A percentile compares a stretch with the other conserved stretches of the same genome.
Evolutionary conservation across 2,113 vertebrate species (phyloP).

Genomic region (Phrynocephalus versicolor): DNA sequence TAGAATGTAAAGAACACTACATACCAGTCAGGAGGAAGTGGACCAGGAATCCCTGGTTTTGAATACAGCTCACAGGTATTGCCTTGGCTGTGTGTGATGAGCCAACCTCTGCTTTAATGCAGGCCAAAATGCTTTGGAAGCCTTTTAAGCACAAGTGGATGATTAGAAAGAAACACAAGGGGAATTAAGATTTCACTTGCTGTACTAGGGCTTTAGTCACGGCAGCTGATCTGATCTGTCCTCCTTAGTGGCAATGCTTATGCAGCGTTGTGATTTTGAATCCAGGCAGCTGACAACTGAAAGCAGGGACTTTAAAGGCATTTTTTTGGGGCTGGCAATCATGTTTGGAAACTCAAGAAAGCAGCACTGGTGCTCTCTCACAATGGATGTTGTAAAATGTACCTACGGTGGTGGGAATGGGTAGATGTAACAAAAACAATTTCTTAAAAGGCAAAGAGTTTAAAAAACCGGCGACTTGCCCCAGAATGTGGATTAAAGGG

Average conservation of each 20-base stretch:
- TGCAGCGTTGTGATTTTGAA: background rate
- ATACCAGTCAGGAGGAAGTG: background rate
- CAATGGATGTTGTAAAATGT: too few species aligned
- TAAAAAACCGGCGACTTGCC: too few species aligned
- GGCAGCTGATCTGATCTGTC: background rate
- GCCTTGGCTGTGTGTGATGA: background rate
- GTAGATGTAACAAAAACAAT: too few species aligned
- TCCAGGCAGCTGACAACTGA: background rate
- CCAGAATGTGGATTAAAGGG: too few species aligned
- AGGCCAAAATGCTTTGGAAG: background rate
- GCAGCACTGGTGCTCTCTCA: too few species aligned
- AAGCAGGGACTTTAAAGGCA: too few species aligned
- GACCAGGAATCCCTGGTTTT: background rate
- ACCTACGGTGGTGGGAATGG: too few species aligned
- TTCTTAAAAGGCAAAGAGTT: too few species aligned
- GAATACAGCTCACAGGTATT: background rate
- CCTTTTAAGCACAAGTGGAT: background rate
- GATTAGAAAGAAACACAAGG: background rate
- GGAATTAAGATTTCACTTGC: background rate
- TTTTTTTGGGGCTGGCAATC: too few species aligned
- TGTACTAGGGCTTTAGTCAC: background rate
- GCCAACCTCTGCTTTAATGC: background rate
- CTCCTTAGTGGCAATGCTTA: background rate
- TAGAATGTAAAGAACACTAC: background rate
- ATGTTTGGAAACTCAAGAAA: too few species aligned